A percentile compares a stretch with the other conserved stretches of the same genome.
These are phyloP conservation scores for Callipepla squamata DNA, from an alignment of 2,113 vertebrate species.

Conservation along the genomic window DNA sequence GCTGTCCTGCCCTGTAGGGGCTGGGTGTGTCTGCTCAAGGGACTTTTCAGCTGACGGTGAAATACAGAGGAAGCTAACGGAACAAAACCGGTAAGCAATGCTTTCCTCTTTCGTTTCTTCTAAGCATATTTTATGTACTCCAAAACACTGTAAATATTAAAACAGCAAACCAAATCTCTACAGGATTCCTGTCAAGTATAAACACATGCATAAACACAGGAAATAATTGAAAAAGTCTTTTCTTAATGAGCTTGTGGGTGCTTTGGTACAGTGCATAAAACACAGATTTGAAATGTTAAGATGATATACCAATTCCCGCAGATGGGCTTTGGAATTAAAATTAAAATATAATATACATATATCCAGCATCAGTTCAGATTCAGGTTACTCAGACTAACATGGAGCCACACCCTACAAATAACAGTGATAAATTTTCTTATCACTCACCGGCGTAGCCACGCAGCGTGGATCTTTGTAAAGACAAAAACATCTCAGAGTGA, in stretches of 20 bases:
- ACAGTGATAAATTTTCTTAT: not conserved
- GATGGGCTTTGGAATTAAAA: not conserved
- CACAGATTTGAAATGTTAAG: constrained; percentile 46
- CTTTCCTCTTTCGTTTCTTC: not conserved
- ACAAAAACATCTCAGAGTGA: constrained; percentile 20
- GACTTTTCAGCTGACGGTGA: not conserved
- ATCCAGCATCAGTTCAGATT: not conserved
- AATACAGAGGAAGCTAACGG: not conserved
- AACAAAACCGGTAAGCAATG: not conserved
- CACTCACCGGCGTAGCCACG: not conserved
- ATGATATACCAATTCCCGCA: not conserved
- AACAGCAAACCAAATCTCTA: constrained; percentile 44
- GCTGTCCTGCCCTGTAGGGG: constrained; percentile 33
- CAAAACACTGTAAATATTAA: constrained; percentile 33
- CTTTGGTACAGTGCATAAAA: constrained; percentile 36
- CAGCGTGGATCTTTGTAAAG: not conserved
- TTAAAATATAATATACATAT: not conserved
- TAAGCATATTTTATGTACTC: constrained; percentile 2
- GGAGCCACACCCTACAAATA: constrained; percentile 5
- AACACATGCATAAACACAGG: constrained; percentile 50
- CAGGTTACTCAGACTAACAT: not conserved
- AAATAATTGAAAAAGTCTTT: constrained; percentile 54
- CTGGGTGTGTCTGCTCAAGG: not conserved
- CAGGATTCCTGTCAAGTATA: constrained; percentile 57
- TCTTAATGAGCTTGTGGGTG: constrained; percentile 52